Evolutionary conservation across 2,113 vertebrate genomes (phyloP).

Genomic region (Triplophysa rosa): DNA sequence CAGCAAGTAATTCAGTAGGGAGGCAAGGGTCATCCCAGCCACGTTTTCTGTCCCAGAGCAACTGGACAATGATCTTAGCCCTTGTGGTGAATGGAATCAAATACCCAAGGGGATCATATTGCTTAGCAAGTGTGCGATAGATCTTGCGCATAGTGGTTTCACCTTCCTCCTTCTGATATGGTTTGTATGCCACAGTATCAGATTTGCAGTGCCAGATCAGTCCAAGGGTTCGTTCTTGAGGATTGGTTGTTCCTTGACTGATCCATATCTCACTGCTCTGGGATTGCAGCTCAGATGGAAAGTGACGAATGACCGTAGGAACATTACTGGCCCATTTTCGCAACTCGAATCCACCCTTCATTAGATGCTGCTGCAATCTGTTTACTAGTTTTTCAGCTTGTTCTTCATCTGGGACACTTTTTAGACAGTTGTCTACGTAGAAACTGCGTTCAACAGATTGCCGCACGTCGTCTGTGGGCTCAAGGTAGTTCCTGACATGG

Average conservation of each 20-base stretch:
- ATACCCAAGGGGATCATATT: conserved; percentile 45
- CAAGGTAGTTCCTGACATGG: conserved; percentile 21
- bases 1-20: background rate
- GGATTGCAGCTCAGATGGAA: conserved; percentile 2
- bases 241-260: background rate
- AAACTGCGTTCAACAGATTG: conserved; percentile 14
- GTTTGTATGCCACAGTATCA: conserved; percentile 28
- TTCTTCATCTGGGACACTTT: too few species aligned
- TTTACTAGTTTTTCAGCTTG: too few species aligned
- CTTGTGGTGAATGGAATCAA: too few species aligned
- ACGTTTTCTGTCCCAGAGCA: background rate
- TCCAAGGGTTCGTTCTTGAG: conserved; percentile 32
- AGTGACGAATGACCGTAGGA: conserved; percentile 12
- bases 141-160: conserved; percentile 8
- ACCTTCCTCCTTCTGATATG: conserved; percentile 11
- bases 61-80: conserved; percentile 19
- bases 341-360: conserved; percentile 43
- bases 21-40: conserved; percentile 3
- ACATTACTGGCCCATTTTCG: conserved; percentile 45
- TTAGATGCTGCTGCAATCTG: too few species aligned
- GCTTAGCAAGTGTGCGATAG: conserved; percentile 38
- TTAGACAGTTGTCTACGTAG: too few species aligned
- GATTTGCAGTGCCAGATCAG: conserved; percentile 8
- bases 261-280: conserved; percentile 53
- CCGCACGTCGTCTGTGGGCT: background rate